Percentiles rank a stretch among this genome's conserved stretches.
These are phyloP conservation scores for Pterocles orientalis DNA, from an alignment of 2,113 vertebrate genomes.

Conservation along the genomic window DNA sequence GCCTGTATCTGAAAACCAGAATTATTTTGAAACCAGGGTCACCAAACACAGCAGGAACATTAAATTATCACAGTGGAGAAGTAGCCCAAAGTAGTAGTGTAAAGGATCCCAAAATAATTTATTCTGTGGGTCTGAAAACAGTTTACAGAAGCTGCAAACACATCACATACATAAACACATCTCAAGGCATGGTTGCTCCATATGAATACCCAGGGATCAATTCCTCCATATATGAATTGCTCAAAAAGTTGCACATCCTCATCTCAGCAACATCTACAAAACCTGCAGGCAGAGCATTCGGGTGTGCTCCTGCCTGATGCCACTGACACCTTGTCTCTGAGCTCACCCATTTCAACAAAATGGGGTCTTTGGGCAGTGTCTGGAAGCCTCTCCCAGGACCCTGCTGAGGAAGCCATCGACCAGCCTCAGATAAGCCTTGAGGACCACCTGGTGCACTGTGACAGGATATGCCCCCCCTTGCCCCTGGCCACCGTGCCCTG, in stretches of 20 bases:
- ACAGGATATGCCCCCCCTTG: background rate
- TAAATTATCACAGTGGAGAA: conserved; percentile 36
- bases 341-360: background rate
- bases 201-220: background rate
- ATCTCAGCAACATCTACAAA: background rate
- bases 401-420: background rate
- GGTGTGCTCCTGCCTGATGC: background rate
- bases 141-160: background rate
- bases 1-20: background rate
- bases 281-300: background rate
- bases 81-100: background rate
- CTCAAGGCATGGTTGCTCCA: background rate
- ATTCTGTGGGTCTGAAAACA: background rate
- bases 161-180: background rate
- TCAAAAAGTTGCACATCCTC: background rate
- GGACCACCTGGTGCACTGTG: background rate
- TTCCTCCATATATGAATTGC: background rate
- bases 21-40: background rate
- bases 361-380: background rate
- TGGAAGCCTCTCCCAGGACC: background rate
- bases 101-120: background rate
- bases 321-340: background rate
- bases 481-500: rapidly evolving
- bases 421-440: background rate
- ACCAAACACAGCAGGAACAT: background rate